Percentiles rank a stretch among this genome's conserved stretches.
Conservation (phyloP, 2,888 invertebrate genomes). For the Phengaris alcon region DNA sequence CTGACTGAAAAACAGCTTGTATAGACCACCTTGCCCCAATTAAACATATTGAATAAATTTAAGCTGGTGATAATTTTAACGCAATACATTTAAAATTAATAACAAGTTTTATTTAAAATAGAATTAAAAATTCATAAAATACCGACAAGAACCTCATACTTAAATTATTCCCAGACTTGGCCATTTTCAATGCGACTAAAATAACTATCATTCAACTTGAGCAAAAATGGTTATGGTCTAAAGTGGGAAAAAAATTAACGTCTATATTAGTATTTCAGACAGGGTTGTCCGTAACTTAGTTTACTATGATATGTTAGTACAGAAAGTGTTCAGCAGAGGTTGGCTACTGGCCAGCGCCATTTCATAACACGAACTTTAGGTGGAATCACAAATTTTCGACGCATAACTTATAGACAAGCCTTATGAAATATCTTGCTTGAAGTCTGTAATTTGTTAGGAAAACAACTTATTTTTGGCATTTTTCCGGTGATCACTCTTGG, state of each 20-base stretch:
- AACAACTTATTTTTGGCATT: background rate
- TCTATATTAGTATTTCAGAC: slow-evolving; percentile 10
- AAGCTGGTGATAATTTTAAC: too few species aligned
- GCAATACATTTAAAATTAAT: too few species aligned
- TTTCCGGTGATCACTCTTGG: background rate
- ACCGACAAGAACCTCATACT: background rate
- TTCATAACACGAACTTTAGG: slow-evolving; percentile 10
- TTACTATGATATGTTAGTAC: slow-evolving; percentile 16
- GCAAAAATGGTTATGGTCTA: background rate
- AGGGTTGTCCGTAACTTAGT: slow-evolving; percentile 19
- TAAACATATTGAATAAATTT: too few species aligned
- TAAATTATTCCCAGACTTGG: background rate
- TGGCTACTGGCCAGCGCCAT: slow-evolving; percentile 18
- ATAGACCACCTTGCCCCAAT: too few species aligned
- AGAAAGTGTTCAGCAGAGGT: background rate
- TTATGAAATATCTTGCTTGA: slow-evolving; percentile 5
- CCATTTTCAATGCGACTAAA: background rate
- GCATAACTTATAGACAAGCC: slow-evolving; percentile 19
- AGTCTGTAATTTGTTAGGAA: background rate
- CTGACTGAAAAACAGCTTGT: too few species aligned
- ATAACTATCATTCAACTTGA: background rate
- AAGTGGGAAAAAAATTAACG: background rate
- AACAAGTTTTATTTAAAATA: background rate
- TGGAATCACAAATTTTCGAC: slow-evolving; percentile 23
- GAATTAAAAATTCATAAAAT: background rate